phyloP scores from a whole-genome alignment of 2,888 invertebrate species.

The Andrena fulva region DNA sequence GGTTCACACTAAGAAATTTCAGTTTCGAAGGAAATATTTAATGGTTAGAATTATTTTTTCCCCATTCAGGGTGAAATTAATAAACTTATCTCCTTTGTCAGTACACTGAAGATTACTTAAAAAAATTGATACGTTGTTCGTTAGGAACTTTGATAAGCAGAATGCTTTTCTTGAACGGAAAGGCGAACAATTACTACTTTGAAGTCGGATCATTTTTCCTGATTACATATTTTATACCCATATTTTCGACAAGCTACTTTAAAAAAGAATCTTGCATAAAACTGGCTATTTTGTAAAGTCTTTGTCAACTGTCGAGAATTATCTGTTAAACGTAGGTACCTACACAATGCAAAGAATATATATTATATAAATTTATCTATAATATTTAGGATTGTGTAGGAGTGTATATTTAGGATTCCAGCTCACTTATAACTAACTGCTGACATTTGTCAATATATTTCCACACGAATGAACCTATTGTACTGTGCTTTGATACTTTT shows the following conservation, averaged over 20 bases:
- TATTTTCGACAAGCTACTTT: background rate
- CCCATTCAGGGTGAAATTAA: background rate
- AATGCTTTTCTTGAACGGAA: constrained; percentile 1
- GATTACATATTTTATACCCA: background rate
- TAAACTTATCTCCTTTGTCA: constrained; percentile 13
- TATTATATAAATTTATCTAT: too few relatives aligned
- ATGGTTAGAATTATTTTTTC: background rate
- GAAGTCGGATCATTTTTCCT: background rate
- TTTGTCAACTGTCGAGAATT: too few relatives aligned
- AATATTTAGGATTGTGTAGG: too few relatives aligned
- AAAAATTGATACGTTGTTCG: background rate
- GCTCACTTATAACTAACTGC: too few relatives aligned
- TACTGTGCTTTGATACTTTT: too few relatives aligned
- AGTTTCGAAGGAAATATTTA: background rate
- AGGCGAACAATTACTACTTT: constrained; percentile 19
- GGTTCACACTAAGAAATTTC: background rate
- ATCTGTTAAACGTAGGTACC: too few relatives aligned
- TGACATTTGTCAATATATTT: too few relatives aligned
- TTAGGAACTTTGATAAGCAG: background rate
- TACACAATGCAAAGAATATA: too few relatives aligned
- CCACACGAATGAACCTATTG: too few relatives aligned
- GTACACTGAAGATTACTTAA: background rate
- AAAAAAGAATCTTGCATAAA: background rate
- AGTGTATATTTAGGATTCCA: too few relatives aligned
- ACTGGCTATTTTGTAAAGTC: too few relatives aligned